phyloP scores from a whole-genome alignment of 2,113 vertebrate species.

The Alligator sinensis region DNA sequence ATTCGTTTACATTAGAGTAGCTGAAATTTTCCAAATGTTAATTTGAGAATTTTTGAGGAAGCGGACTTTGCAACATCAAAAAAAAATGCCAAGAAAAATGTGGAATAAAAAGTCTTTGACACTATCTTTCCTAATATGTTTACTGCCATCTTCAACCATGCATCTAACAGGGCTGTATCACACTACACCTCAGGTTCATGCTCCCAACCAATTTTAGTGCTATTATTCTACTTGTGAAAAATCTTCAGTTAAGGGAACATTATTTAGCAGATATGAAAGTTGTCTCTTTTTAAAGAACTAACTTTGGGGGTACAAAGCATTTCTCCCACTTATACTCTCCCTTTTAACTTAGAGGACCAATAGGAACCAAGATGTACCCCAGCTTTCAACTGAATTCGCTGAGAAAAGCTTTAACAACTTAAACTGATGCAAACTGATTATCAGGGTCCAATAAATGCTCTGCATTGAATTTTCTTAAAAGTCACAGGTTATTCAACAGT shows the following conservation, averaged over 20 bases:
- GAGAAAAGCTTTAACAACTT: background rate
- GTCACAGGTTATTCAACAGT: background rate
- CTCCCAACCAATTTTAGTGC: background rate
- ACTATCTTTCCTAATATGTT: background rate
- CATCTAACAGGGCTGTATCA: background rate
- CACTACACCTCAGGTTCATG: background rate
- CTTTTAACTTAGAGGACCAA: background rate
- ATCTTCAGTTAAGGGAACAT: background rate
- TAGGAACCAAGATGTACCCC: background rate
- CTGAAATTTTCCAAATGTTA: background rate
- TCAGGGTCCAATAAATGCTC: background rate
- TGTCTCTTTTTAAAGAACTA: background rate
- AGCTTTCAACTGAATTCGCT: background rate
- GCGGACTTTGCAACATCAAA: background rate
- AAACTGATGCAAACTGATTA: background rate
- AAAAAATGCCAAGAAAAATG: background rate
- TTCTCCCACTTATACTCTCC: too few species aligned
- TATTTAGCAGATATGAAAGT: background rate
- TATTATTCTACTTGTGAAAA: background rate
- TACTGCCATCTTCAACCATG: accelerated
- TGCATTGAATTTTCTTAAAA: background rate
- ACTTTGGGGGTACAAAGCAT: accelerated
- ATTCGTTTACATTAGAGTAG: background rate
- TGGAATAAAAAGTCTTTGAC: background rate
- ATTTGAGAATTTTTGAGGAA: background rate